Evolutionary conservation across 1,140 invertebrate species (phyloP), one percentile per base, ranked within the genome.

Genomic region (Macrostomum lignano): DNA sequence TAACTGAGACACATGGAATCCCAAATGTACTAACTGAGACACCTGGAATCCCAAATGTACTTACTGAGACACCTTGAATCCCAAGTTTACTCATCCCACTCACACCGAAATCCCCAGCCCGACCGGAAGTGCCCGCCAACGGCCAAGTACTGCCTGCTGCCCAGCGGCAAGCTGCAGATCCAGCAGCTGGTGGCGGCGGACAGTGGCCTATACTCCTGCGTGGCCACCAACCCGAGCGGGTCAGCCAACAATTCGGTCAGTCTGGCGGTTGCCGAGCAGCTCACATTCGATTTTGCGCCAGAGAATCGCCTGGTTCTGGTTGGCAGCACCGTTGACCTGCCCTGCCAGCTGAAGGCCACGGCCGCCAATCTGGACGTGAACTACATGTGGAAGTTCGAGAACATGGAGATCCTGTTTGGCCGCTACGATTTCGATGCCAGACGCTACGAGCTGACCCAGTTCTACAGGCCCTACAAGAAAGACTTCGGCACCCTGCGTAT

Each of bases 241-340:
- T 41, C 41, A 23, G 43, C 42, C 10, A 6, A 3, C 22, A 19
- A n/a, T 10, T 21, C 32, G 17, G 32, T n/a, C 5, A 10, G 23
- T 33, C 22, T 31, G 36, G 22, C 36, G 29, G 21, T 28, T 25
- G n/a, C 31, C 7, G 7, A 17, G 17, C 19, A 26, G 25, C n/a
- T 33, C 36, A 72, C 68, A 41, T 5, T 33, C 5, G 11, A 13
- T 4, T 25, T 17, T 14, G 3, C 67, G 69, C 6, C 61, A 73
- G 25, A 72, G 71, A 53, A 67, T 73, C 46, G 67, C 67, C 3
- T 54, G 55, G 29, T 46, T 81, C 7, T 65, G 66, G 7, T 20
- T 11, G 26, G 26, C 20, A 31, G 22, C 7, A 21, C 11, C 26
- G 67, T 70, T 41, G 58, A 22, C 17, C 13, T 11, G 7, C 17